Base-by-base conservation (phyloP, 1,140 invertebrate species). In the Centruroides sculpturatus region DNA sequence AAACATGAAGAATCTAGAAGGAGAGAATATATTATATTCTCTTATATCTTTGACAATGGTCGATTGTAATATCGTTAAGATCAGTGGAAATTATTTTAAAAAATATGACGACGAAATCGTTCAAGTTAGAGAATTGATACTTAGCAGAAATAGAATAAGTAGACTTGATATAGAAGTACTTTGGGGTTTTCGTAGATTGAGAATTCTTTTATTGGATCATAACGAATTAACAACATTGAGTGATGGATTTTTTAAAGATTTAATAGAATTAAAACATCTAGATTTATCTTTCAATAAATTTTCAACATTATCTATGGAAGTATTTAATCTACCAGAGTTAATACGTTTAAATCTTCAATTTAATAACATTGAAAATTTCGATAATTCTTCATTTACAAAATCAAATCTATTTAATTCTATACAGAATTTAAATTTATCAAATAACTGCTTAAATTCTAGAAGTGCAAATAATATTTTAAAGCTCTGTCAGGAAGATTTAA, bases 401-500 rank as follows among this genome's bases (percentile, higher is more conserved):
- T 4, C 59, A 56, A 3, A 61, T 59, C 1, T 41, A 0, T 5
- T 41, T 41, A 55, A 48, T 13, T 12, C 53, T 3, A 56, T 49
- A 46, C 53, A 66, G 7, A 46, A 12, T 5, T 35, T 41, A 8
- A 41, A 67, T 46, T 50, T 69, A 7, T 55, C 55, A n/a, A 11
- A 59, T 23, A 69, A 69, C 53, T 55, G 62, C 13, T 64, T 69
- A 13, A 60, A 48, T 35, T 54, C 61, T 35, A 60, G 68, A 23
- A 54, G 61, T 35, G 53, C 66, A 11, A 5, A 60, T 35, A 47
- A 57, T 12, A 35, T 69, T n/a, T 9, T 50, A 2, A 79, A 85
- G 64, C 88, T 85, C 65, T 41, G 5, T 41, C 5, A 41, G 7
- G 4, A 4, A 41, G 41, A 41, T 8, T 41, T 41, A 6, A 41